Conservation (phyloP, 2,888 invertebrate genomes). For the Phyllotreta cruciferae region DNA sequence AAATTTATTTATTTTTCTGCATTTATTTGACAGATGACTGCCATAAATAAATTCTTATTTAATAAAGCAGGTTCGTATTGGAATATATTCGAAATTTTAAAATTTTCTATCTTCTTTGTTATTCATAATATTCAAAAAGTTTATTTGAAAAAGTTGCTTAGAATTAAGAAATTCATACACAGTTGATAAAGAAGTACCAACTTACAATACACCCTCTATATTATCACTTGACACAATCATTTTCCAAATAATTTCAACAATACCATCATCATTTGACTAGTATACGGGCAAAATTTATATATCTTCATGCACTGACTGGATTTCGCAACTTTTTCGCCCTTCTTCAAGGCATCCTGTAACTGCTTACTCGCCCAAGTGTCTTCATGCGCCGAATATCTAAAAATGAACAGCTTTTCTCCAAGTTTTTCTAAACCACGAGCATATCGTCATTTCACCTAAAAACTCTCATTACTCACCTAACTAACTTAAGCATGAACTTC, state of each 20-base stretch:
- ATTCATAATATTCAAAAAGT: too few species aligned
- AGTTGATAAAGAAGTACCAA: too few species aligned
- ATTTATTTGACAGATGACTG: too few species aligned
- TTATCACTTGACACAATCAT: background rate
- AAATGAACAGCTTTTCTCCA: constrained; percentile 19
- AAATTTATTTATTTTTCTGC: too few species aligned
- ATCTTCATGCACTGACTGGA: constrained; percentile 51
- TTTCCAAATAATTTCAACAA: constrained; percentile 50
- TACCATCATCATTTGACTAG: constrained; percentile 53
- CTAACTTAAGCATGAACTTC: constrained; percentile 51
- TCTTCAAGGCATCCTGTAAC: constrained; percentile 50
- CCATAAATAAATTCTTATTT: too few species aligned
- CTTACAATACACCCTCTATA: too few species aligned
- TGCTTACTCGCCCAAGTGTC: constrained; percentile 51
- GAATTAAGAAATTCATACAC: too few species aligned
- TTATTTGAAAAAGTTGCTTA: too few species aligned
- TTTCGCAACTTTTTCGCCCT: constrained; percentile 47
- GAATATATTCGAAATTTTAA: too few species aligned
- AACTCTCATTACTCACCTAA: constrained; percentile 47
- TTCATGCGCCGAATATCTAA: constrained; percentile 37
- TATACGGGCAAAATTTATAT: constrained; percentile 56
- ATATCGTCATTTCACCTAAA: constrained; percentile 1
- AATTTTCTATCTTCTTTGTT: too few species aligned
- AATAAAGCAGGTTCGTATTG: too few species aligned
- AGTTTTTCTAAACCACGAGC: background rate